Conservation (phyloP, 2,888 invertebrate genomes). For the Platycheirus albimanus region DNA sequence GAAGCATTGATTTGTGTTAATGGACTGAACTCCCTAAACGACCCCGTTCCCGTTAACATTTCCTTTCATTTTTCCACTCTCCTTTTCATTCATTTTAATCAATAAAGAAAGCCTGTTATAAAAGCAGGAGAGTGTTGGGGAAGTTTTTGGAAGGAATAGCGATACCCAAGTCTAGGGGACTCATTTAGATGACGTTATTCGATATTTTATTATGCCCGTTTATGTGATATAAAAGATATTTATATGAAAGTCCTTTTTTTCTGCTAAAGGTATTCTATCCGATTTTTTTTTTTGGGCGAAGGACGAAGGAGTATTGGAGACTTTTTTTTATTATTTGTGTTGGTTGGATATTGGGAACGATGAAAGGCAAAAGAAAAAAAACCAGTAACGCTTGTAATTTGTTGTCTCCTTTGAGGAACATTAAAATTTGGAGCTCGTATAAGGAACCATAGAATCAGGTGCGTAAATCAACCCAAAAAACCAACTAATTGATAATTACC, state of each 20-base stretch:
- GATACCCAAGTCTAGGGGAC: constrained; percentile 34
- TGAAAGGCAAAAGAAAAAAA: constrained; percentile 39
- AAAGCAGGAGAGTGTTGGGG: neutral
- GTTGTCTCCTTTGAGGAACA: constrained; percentile 50
- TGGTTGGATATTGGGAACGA: constrained; percentile 49
- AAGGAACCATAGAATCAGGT: constrained; percentile 33
- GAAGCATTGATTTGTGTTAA: constrained; percentile 71
- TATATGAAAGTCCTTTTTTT: constrained; percentile 60
- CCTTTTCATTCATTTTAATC: constrained; percentile 52
- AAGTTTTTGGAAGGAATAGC: neutral
- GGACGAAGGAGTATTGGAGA: too few relatives aligned
- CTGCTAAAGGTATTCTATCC: constrained; percentile 5
- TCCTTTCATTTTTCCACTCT: neutral
- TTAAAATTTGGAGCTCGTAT: constrained; percentile 31
- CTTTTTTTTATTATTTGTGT: neutral
- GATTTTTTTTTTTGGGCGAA: neutral
- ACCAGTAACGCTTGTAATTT: constrained; percentile 56
- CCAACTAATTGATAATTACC: constrained; percentile 62
- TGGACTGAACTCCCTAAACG: too few relatives aligned
- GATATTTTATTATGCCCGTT: constrained; percentile 65
- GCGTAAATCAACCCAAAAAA: constrained; percentile 48
- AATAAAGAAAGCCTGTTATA: constrained; percentile 26
- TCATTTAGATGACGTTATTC: constrained; percentile 63
- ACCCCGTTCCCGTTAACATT: neutral
- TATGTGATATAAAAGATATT: constrained; percentile 69